phyloP scores from a whole-genome alignment of 1,140 invertebrate genomes.

The Drosophila triauraria region DNA sequence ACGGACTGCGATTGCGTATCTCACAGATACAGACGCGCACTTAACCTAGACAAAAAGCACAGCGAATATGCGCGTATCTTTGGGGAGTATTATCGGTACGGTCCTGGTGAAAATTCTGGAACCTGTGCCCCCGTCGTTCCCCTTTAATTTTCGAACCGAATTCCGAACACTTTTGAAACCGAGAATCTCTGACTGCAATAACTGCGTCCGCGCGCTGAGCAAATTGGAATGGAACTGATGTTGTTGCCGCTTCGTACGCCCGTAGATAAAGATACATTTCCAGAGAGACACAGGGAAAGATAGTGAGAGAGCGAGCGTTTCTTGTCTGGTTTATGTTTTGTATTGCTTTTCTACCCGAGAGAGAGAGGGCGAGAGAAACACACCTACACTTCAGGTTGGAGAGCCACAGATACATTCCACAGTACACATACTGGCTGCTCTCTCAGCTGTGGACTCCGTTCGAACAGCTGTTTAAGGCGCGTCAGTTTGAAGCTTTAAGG shows the following conservation, averaged over 20 bases:
- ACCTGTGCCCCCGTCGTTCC: not conserved
- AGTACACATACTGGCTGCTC: constrained; percentile 2
- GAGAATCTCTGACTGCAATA: not conserved
- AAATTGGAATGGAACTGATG: constrained; percentile 68
- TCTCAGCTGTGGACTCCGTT: constrained; percentile 22
- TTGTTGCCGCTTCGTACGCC: constrained; percentile 60
- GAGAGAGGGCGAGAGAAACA: constrained; percentile 2
- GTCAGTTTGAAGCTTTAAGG: not conserved
- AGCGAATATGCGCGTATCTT: constrained; percentile 7
- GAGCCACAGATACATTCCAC: constrained; percentile 27
- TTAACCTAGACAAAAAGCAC: constrained; percentile 18
- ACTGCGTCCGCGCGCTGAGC: constrained; percentile 73
- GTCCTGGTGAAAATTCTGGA: constrained; percentile 15
- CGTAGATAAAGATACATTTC: constrained; percentile 57
- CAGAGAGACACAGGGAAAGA: constrained; percentile 9
- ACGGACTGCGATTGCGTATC: constrained; percentile 37
- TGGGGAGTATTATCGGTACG: constrained; percentile 6
- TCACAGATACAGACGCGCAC: constrained; percentile 36
- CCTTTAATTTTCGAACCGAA: constrained; percentile 14
- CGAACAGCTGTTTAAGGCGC: constrained; percentile 44
- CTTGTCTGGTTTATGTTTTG: constrained; percentile 58
- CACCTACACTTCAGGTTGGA: constrained; percentile 11
- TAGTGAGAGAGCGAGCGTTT: constrained; percentile 13
- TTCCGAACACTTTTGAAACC: not conserved
- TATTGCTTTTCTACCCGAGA: constrained; percentile 23